Conservation (phyloP, 2,888 invertebrate species). For the Dasysyrphus tricinctus region DNA sequence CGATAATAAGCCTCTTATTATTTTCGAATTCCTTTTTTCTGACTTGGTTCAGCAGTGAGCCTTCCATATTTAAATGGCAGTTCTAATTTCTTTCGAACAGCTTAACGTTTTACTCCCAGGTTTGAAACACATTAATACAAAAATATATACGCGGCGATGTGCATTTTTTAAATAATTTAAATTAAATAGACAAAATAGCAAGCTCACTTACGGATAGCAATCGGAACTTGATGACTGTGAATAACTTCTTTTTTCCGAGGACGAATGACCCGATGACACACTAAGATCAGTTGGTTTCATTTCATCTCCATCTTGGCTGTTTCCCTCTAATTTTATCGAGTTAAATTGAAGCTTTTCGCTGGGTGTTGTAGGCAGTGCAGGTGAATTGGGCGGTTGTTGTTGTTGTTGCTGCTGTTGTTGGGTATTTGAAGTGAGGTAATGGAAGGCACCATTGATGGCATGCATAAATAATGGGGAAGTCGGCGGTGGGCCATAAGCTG, state of each 20-base stretch:
- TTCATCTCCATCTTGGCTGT: slow-evolving; percentile 84
- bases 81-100: too few relatives aligned
- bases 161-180: neutral
- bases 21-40: too few relatives aligned
- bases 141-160: too few relatives aligned
- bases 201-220: slow-evolving; percentile 82
- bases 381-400: slow-evolving; percentile 82
- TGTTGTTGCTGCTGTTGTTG: slow-evolving; percentile 78
- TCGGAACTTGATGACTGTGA: slow-evolving; percentile 79
- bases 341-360: slow-evolving; percentile 82
- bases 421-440: slow-evolving; percentile 81
- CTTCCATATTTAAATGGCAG: too few relatives aligned
- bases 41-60: too few relatives aligned
- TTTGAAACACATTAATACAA: too few relatives aligned
- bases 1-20: too few relatives aligned
- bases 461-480: slow-evolving; percentile 83
- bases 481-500: slow-evolving; percentile 82
- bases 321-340: slow-evolving; percentile 81
- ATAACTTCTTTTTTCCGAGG: slow-evolving; percentile 78
- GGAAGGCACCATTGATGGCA: slow-evolving; percentile 83
- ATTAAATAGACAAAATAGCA: neutral
- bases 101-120: too few relatives aligned
- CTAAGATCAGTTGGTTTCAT: slow-evolving; percentile 89
- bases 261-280: slow-evolving; percentile 80
- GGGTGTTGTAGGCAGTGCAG: slow-evolving; percentile 79